These are phyloP conservation scores for Eidolon helvum DNA, from an alignment of 2,113 vertebrate species.

Conservation along the genomic window DNA sequence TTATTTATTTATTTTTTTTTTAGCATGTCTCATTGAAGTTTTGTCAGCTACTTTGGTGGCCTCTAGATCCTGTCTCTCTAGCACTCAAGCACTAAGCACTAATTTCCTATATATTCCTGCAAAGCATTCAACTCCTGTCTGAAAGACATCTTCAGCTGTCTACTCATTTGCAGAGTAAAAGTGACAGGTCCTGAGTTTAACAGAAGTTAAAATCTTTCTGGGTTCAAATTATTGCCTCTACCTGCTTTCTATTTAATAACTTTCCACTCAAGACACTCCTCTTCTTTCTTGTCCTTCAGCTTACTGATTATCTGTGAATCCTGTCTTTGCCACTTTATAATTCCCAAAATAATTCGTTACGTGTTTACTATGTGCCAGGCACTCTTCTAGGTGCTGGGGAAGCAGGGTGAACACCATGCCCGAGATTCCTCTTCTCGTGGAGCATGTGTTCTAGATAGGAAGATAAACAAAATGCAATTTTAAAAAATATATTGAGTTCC, in stretches of 20 bases:
- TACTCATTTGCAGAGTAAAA: background rate
- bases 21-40: background rate
- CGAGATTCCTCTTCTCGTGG: background rate
- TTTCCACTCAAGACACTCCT: background rate
- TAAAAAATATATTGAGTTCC: background rate
- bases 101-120: background rate
- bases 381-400: constrained; percentile 26
- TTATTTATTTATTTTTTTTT: background rate
- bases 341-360: background rate
- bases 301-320: background rate
- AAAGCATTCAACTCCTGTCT: background rate
- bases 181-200: background rate
- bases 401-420: background rate
- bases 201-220: background rate
- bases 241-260: background rate
- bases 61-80: background rate
- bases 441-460: background rate
- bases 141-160: background rate
- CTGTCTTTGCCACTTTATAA: constrained; percentile 42
- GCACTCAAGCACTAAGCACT: background rate
- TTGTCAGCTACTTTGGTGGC: background rate
- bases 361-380: constrained; percentile 12
- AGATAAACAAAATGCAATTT: background rate
- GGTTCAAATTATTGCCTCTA: background rate
- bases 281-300: constrained; percentile 12